Conservation (phyloP, 2,797 vertebrate genomes). For the Hydrophis major region DNA sequence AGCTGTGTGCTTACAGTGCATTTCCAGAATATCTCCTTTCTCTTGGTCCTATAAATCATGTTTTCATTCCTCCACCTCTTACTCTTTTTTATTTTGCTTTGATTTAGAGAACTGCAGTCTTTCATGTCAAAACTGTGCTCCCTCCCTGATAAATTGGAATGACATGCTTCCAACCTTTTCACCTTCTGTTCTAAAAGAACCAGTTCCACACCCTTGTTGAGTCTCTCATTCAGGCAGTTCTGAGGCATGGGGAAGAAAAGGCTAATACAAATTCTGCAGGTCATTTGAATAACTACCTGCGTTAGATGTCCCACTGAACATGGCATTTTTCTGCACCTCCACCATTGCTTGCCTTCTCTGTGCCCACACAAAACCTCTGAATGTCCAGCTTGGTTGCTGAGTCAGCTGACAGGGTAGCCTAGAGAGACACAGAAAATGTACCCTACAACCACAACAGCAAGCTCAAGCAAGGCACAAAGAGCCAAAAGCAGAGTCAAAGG, state of each 20-base stretch:
- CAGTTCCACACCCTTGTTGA: background rate
- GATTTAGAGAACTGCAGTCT: background rate
- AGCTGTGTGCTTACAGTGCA: background rate
- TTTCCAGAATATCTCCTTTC: background rate
- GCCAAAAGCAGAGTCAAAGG: background rate
- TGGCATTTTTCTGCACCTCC: background rate
- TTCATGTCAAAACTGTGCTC: background rate
- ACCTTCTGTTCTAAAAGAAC: background rate
- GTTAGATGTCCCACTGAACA: background rate
- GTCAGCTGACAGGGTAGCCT: background rate
- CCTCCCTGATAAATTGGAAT: background rate
- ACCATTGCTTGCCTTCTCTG: background rate
- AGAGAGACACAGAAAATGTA: background rate
- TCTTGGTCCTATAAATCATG: background rate
- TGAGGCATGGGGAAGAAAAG: background rate
- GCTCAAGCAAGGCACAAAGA: background rate
- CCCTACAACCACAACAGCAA: background rate
- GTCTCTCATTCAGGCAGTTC: background rate
- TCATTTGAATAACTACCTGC: background rate
- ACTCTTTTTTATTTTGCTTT: background rate
- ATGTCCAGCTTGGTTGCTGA: background rate
- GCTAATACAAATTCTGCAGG: background rate
- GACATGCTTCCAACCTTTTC: background rate
- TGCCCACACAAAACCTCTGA: background rate
- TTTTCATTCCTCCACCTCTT: background rate